Evolutionary conservation across 2,888 invertebrate genomes (phyloP).

Genomic region (Tachina grossa): DNA sequence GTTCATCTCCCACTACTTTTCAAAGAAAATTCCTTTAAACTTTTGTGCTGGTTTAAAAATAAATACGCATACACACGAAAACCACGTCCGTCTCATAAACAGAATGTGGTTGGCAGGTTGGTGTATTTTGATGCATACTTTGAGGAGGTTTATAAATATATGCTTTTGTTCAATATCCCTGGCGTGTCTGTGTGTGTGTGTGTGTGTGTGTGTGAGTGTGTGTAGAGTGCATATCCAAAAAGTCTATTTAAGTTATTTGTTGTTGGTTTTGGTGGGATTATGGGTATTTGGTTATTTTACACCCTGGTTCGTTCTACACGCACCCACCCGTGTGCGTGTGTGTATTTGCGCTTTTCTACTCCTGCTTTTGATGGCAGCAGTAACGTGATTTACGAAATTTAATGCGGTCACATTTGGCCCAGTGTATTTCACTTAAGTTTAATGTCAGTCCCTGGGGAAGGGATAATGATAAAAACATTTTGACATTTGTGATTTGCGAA

Average conservation of each 20-base stretch:
- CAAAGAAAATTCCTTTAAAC: constrained; percentile 55
- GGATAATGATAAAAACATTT: constrained; percentile 80
- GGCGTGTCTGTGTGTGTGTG: constrained; percentile 1
- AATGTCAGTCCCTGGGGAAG: constrained; percentile 82
- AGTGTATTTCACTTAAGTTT: constrained; percentile 83
- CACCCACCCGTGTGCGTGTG: constrained; percentile 33
- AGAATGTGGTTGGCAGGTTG: constrained; percentile 9
- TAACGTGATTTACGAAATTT: constrained; percentile 74
- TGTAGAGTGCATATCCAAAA: constrained; percentile 31
- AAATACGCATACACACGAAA: constrained; percentile 1
- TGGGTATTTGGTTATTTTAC: constrained; percentile 64
- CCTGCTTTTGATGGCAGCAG: constrained; percentile 41
- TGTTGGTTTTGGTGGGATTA: constrained; percentile 65
- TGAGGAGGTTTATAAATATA: constrained; percentile 5
- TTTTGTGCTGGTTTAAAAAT: background rate
- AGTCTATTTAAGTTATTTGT: constrained; percentile 57
- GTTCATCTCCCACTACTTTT: constrained; percentile 30
- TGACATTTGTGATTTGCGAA: constrained; percentile 80
- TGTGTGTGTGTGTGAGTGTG: background rate
- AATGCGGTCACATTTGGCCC: constrained; percentile 83
- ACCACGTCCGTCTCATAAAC: background rate
- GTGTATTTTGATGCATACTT: constrained; percentile 40
- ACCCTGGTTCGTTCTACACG: constrained; percentile 52
- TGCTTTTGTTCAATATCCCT: background rate
- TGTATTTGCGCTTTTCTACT: constrained; percentile 14